A percentile compares a stretch with the other conserved stretches of the same genome.
These are phyloP conservation scores for Orthosia gracilis DNA, from an alignment of 2,888 invertebrate species.

Conservation along the genomic window DNA sequence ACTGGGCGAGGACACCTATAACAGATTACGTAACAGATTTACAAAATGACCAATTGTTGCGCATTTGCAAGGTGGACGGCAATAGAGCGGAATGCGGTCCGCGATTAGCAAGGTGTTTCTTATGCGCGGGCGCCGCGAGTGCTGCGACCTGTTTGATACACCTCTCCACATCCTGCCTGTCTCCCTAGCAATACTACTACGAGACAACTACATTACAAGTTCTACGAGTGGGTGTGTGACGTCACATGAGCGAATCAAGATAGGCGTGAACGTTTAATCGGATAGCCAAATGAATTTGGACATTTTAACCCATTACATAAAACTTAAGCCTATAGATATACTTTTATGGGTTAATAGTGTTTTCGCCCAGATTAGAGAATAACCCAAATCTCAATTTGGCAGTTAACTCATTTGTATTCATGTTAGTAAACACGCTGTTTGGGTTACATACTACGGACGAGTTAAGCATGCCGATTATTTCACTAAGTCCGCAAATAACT, in stretches of 20 bases:
- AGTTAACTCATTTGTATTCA: slow-evolving; percentile 43
- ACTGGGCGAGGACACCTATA: neutral
- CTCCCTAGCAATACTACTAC: slow-evolving; percentile 45
- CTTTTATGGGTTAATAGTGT: slow-evolving; percentile 4
- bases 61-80: slow-evolving; percentile 48
- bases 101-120: slow-evolving; percentile 66
- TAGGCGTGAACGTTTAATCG: neutral
- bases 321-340: neutral
- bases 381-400: slow-evolving; percentile 39
- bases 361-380: slow-evolving; percentile 11
- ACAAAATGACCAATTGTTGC: slow-evolving; percentile 44
- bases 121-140: slow-evolving; percentile 46
- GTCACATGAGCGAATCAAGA: slow-evolving; percentile 11
- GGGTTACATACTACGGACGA: slow-evolving; percentile 18
- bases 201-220: slow-evolving; percentile 18
- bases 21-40: too few species aligned
- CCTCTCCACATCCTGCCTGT: slow-evolving; percentile 64
- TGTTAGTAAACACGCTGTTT: slow-evolving; percentile 27
- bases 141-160: slow-evolving; percentile 62
- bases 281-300: slow-evolving; percentile 8
- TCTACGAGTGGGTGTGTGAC: slow-evolving; percentile 18
- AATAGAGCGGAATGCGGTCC: slow-evolving; percentile 68
- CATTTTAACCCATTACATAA: neutral
- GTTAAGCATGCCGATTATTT: slow-evolving; percentile 18
- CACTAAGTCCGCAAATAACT: neutral